Base-by-base conservation (phyloP, 2,797 vertebrate genomes). In the Pelobates cultripes region DNA sequence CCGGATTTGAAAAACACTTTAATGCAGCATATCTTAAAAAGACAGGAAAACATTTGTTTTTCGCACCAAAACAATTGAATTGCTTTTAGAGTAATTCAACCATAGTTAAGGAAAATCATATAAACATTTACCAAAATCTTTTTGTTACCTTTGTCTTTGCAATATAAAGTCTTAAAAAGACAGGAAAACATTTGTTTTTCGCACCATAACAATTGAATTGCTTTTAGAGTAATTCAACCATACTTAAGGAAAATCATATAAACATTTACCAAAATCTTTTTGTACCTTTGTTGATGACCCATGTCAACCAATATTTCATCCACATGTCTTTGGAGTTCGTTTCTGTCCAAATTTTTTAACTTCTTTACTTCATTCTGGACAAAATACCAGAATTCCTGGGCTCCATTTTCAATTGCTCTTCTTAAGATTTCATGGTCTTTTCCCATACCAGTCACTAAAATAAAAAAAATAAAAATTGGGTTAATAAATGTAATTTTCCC, bases 381-480 rank as follows among this genome's bases (percentile, higher is more conserved):
- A 83, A 98, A 99, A 93, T 97, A 99, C 98, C 97, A 98, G 88
- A 99, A 95, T 88, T 99, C 98, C 90, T 96, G 97, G 72, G 97
- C 96, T 41, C 98, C 98, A 68, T 97, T 99, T 91, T 98, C 97
- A 90, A 97, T 96, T 76, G 92, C 95, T 84, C 97, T 93, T 60
- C 97, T 94, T 88, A 98, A 85, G 85, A 98, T 92, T 93, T 99
- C 97, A 90, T 98, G 97, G 87, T 95, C 95, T 87, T 96, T 96
- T 76, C 97, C 97, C 0, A 97, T 94, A 84, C 96, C 89, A 84
- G 85, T 77, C 85, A 84, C 85, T 82, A 78, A 5, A 12, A 43
- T 75, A 0, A 85, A 63, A 12, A 75, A n/a, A 74, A 42, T 12
- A 5, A 7, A 6, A 6, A 43, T 43, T 73, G 15, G 2, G 28